A percentile compares a stretch with the other conserved stretches of the same genome.
Evolutionary conservation across 2,113 vertebrate species (phyloP).

Genomic region (Vulpes vulpes): DNA sequence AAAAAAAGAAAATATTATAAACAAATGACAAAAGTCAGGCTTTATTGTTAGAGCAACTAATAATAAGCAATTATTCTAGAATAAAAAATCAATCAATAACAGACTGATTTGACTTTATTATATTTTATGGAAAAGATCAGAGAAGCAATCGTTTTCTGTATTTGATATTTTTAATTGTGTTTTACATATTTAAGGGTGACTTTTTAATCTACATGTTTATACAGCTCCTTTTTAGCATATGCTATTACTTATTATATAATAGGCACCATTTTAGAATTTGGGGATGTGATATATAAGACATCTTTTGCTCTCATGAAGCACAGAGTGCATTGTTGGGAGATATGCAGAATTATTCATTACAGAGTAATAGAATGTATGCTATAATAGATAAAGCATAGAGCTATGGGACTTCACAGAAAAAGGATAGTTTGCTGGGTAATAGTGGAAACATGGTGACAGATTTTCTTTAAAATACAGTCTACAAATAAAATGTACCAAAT

Average conservation of each 20-base stretch:
- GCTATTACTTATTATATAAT: neutral
- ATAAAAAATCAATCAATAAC: constrained; percentile 64
- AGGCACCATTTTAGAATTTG: neutral
- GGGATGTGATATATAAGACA: neutral
- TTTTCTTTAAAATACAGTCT: neutral
- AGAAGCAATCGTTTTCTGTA: constrained; percentile 37
- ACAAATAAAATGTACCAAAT: neutral
- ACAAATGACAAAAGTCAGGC: constrained; percentile 41
- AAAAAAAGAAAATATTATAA: constrained; percentile 54
- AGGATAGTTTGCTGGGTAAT: neutral
- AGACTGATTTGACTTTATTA: constrained; percentile 24
- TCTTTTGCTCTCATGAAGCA: neutral
- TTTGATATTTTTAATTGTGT: constrained; percentile 1
- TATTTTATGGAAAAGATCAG: constrained; percentile 60
- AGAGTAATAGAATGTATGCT: neutral
- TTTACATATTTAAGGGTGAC: neutral
- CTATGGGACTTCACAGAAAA: neutral
- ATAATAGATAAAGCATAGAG: neutral
- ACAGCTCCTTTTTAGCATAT: neutral
- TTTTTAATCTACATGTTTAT: neutral
- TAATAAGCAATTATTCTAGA: constrained; percentile 49
- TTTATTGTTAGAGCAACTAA: constrained; percentile 52
- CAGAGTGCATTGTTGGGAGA: neutral
- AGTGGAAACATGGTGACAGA: neutral
- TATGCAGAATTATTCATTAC: neutral